Conservation (phyloP, 2,797 vertebrate species). For the Argya squamiceps region DNA sequence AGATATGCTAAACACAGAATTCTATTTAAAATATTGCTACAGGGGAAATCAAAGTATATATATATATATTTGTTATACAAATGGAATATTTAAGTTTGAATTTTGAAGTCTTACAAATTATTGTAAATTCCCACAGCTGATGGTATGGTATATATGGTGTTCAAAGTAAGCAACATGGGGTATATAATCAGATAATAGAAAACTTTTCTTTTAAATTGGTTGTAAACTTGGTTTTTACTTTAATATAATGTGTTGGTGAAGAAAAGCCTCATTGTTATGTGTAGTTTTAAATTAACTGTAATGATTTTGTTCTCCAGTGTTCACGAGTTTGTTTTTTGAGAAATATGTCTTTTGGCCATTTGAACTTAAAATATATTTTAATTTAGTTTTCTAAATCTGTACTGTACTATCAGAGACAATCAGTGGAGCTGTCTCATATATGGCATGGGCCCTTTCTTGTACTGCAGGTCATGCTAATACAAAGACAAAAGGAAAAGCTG, state of each 20-base stretch:
- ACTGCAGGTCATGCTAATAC: background rate
- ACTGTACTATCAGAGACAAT: background rate
- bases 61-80: background rate
- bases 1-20: background rate
- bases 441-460: background rate
- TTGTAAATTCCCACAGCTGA: background rate
- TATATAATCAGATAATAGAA: background rate
- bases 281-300: background rate
- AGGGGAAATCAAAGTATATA: background rate
- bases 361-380: background rate
- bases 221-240: background rate
- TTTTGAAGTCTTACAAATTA: background rate
- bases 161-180: background rate
- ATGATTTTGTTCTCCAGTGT: background rate
- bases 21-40: background rate
- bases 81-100: background rate
- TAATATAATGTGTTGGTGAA: background rate
- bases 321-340: background rate
- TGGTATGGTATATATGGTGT: background rate
- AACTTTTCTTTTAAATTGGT: fast-evolving
- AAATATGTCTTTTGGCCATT: background rate
- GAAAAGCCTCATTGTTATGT: background rate
- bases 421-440: background rate
- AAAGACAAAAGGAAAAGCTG: background rate
- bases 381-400: background rate